A percentile compares a stretch with the other conserved stretches of the same genome.
Evolutionary conservation across 2,113 vertebrate species (phyloP).

Genomic region (Poicephalus meyeri): DNA sequence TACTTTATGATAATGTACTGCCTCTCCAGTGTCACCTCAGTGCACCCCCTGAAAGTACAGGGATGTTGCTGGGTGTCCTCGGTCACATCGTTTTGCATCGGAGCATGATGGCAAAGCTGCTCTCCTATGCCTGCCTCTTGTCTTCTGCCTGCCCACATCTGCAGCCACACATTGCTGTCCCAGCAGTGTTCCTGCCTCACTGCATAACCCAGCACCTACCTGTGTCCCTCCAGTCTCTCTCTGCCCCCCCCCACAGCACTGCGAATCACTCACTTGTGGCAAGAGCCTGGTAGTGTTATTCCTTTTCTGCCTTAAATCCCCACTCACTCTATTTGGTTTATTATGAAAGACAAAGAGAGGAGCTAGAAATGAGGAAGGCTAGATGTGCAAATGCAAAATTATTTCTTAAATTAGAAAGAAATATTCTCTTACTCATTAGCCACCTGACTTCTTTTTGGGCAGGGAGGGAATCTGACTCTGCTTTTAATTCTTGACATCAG

Average conservation of each 20-base stretch:
- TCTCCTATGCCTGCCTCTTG: background rate
- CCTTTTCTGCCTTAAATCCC: background rate
- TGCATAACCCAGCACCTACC: background rate
- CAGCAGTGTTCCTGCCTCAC: background rate
- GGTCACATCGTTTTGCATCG: background rate
- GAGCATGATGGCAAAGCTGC: background rate
- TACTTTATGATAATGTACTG: background rate
- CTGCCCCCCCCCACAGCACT: background rate
- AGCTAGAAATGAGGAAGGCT: background rate
- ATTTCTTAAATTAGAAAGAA: background rate
- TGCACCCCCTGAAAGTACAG: background rate
- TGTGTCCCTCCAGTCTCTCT: background rate
- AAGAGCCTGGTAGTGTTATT: background rate
- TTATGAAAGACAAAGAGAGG: background rate
- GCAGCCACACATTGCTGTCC: background rate
- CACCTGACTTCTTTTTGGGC: background rate
- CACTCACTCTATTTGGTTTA: background rate
- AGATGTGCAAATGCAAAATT: background rate
- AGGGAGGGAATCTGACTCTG: background rate
- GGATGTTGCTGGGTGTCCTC: fast-evolving
- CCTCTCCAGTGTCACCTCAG: background rate
- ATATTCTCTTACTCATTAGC: background rate
- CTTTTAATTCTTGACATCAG: background rate
- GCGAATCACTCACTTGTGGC: background rate
- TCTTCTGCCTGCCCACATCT: background rate